phyloP scores from a whole-genome alignment of 2,888 invertebrate genomes.

The Zeuzera pyrina region DNA sequence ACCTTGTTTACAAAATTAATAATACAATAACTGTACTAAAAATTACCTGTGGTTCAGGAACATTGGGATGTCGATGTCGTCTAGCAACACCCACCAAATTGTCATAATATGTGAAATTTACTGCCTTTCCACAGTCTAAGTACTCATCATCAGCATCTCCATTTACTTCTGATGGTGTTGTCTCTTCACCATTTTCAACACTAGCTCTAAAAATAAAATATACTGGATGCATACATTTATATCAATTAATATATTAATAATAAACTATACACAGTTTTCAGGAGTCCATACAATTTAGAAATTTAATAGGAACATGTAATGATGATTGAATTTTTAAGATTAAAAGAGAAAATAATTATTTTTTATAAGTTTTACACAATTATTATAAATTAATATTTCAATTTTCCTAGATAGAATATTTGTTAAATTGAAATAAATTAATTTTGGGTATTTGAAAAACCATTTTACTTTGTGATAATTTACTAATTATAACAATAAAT shows the following conservation, averaged over 20 bases:
- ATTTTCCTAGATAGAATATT: too few species aligned
- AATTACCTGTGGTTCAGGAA: constrained; percentile 84
- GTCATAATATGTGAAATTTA: constrained; percentile 91
- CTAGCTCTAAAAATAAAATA: constrained; percentile 46
- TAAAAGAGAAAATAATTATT: not conserved
- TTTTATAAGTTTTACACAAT: not conserved
- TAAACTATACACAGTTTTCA: not conserved
- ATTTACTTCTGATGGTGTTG: constrained; percentile 37
- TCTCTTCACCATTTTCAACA: constrained; percentile 47
- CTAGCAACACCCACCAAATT: constrained; percentile 89
- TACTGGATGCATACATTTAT: too few species aligned
- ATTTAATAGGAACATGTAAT: not conserved
- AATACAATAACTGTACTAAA: too few species aligned
- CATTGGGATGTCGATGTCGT: constrained; percentile 84
- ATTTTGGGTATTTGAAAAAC: too few species aligned
- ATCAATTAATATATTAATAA: not conserved
- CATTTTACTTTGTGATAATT: too few species aligned
- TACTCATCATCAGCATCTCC: constrained; percentile 74
- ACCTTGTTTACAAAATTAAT: too few species aligned
- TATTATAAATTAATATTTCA: not conserved
- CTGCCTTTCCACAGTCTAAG: constrained; percentile 87
- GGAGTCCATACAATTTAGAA: not conserved
- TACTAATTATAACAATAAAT: too few species aligned
- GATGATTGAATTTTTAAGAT: not conserved
- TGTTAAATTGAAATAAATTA: too few species aligned